A percentile compares a stretch with the other conserved stretches of the same genome.
Evolutionary conservation across 2,888 invertebrate species (phyloP).

Genomic region (Rhagium mordax): DNA sequence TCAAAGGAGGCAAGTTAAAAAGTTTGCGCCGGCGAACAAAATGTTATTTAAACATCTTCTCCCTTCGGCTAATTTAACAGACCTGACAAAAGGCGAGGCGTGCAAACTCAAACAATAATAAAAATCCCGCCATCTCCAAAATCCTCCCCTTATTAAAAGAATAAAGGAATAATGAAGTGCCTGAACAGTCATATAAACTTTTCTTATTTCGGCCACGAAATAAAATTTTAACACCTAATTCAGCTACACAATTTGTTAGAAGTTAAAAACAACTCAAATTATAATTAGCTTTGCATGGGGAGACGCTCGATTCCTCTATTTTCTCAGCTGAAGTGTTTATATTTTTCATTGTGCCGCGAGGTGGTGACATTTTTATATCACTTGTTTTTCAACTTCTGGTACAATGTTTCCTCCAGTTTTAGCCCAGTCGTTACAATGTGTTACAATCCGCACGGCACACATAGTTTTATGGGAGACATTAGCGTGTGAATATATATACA

Average conservation of each 20-base stretch:
- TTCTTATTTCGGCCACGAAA: slow-evolving; percentile 65
- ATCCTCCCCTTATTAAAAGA: slow-evolving; percentile 60
- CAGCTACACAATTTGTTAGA: slow-evolving; percentile 59
- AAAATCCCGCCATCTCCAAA: slow-evolving; percentile 49
- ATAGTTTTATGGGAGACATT: too few species aligned
- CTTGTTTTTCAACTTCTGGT: slow-evolving; percentile 4
- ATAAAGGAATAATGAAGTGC: slow-evolving; percentile 66
- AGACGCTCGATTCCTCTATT: slow-evolving; percentile 3
- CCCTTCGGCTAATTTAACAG: slow-evolving; percentile 52
- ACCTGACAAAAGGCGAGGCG: slow-evolving; percentile 49
- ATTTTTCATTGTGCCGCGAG: slow-evolving; percentile 27
- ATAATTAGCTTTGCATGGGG: slow-evolving; percentile 32
- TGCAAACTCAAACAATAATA: slow-evolving; percentile 54
- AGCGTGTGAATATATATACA: too few species aligned
- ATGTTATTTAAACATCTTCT: slow-evolving; percentile 51
- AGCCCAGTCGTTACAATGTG: not conserved
- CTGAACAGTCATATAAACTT: slow-evolving; percentile 67
- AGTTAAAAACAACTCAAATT: slow-evolving; percentile 36
- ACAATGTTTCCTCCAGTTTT: slow-evolving; percentile 19
- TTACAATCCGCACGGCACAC: too few species aligned
- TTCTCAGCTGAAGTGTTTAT: slow-evolving; percentile 34
- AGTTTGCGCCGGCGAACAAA: slow-evolving; percentile 43
- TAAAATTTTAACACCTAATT: slow-evolving; percentile 67
- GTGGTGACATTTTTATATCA: slow-evolving; percentile 28
- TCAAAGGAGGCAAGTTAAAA: slow-evolving; percentile 48